A percentile compares a stretch with the other conserved stretches of the same genome.
These are phyloP conservation scores for Drosophila nr. medialis DNA, from an alignment of 2,888 invertebrate species.

Conservation along the genomic window DNA sequence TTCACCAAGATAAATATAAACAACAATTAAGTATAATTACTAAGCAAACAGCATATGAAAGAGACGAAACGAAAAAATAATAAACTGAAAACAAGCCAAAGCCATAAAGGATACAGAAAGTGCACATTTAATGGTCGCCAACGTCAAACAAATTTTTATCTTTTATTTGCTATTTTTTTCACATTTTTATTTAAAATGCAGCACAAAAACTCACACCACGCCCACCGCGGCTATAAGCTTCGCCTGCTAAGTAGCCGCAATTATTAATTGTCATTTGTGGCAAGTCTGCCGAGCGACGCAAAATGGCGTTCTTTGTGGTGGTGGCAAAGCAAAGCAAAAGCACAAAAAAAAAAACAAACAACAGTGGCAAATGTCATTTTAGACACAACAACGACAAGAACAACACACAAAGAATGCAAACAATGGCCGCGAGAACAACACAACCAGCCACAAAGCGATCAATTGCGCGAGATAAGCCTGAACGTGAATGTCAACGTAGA, in stretches of 20 bases:
- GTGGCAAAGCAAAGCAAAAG: not conserved
- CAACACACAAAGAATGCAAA: conserved; percentile 58
- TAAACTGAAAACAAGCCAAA: conserved; percentile 58
- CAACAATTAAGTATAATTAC: conserved; percentile 72
- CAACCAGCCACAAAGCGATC: conserved; percentile 55
- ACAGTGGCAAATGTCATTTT: conserved; percentile 65
- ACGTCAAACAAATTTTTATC: conserved; percentile 65
- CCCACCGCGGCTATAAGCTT: not conserved
- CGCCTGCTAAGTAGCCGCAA: conserved; percentile 69
- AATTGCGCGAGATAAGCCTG: conserved; percentile 74
- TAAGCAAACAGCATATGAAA: conserved; percentile 32
- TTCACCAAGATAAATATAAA: conserved; percentile 2
- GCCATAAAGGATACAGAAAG: conserved; percentile 71
- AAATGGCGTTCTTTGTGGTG: conserved; percentile 62
- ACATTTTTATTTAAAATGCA: conserved; percentile 47
- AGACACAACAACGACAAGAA: conserved; percentile 51
- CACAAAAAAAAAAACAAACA: conserved; percentile 27
- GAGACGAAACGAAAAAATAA: conserved; percentile 16
- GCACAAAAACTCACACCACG: not conserved
- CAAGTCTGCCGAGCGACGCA: conserved; percentile 45
- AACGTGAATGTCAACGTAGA: conserved; percentile 50
- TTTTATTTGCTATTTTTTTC: conserved; percentile 11
- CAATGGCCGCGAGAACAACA: conserved; percentile 67
- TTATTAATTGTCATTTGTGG: conserved; percentile 75
- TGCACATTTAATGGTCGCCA: conserved; percentile 55